Evolutionary conservation across 2,797 vertebrate species (phyloP), one percentile per base, ranked within the genome.

Genomic region (Dryobates pubescens): DNA sequence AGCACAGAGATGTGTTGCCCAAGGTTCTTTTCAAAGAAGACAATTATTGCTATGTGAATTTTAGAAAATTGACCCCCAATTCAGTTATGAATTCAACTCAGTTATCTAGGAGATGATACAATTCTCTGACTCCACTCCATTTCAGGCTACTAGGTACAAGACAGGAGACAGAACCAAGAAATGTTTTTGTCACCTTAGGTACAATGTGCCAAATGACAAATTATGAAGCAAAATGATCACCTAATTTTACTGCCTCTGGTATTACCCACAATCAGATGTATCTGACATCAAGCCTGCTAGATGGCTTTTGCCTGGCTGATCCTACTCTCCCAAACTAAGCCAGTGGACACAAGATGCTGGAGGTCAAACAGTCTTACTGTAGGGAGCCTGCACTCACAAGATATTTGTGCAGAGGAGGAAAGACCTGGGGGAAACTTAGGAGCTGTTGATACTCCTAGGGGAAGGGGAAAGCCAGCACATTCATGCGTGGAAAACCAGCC

Each of bases 311-410:
- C 22, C 57, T 61, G 73, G 67, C 17, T 4, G 6, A 69, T 69
- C 36, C 72, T 83, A 45, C 47, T 72, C 88, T 87, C 70, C 70
- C 76, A 80, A 85, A 94, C 59, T 88, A 82, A 92, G 79, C 29
- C 47, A 71, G 72, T 6, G 38, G 56, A 71, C 22, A 56, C 36
- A 75, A 77, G 72, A 80, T 34, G 73, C n/a, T 71, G 59, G 63
- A 89, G 57, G 69, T 88, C 75, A 92, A 71, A 81, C n/a, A 59
- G 34, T 20, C 38, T 23, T 82, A 51, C 58, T 62, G 14, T 49
- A 75, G 8, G 75, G 84, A 91, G 62, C 24, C 41, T 74, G 51
- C 27, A 34, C n/a, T 86, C 56, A 36, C 32, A 62, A 51, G 47
- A 69, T 59, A 85, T 65, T 85, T 2, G 10, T 38, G 29, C 68